These are phyloP conservation scores for Lepidurus packardi DNA, from an alignment of 1,140 invertebrate genomes.

Conservation along the genomic window DNA sequence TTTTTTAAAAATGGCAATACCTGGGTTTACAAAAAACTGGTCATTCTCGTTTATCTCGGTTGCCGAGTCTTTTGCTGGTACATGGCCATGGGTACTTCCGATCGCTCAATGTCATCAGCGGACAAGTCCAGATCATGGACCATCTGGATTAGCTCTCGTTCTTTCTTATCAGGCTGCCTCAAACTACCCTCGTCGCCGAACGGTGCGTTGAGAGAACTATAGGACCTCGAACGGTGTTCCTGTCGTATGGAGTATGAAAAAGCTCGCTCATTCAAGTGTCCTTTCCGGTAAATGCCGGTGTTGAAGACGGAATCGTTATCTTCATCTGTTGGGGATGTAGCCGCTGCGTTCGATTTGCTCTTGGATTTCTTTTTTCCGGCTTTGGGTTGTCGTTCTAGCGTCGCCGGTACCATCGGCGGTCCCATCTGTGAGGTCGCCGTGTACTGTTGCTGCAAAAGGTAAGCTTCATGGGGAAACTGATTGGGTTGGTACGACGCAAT, in stretches of 20 bases:
- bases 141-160: conserved; percentile 84
- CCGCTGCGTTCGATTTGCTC: conserved; percentile 40
- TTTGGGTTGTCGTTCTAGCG: conserved; percentile 42
- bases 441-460: conserved; percentile 55
- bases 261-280: conserved; percentile 84
- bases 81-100: conserved; percentile 40
- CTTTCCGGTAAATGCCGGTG: conserved; percentile 79
- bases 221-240: conserved; percentile 43
- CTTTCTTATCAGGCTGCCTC: conserved; percentile 72
- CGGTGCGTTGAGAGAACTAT: conserved; percentile 41
- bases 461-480: conserved; percentile 57
- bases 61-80: conserved; percentile 35
- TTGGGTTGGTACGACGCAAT: conserved; percentile 56
- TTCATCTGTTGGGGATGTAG: conserved; percentile 30
- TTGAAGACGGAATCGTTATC: conserved; percentile 66
- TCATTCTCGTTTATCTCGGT: not conserved
- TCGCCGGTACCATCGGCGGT: conserved; percentile 6
- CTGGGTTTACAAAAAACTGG: not conserved
- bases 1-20: not conserved
- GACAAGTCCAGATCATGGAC: conserved; percentile 77
- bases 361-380: conserved; percentile 43
- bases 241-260: conserved; percentile 91
- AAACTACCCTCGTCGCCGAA: conserved; percentile 38
- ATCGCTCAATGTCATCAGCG: conserved; percentile 64
- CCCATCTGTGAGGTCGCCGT: conserved; percentile 44